Evolutionary conservation across 2,888 invertebrate species (phyloP).

Genomic region (Hydropsyche betteni): DNA sequence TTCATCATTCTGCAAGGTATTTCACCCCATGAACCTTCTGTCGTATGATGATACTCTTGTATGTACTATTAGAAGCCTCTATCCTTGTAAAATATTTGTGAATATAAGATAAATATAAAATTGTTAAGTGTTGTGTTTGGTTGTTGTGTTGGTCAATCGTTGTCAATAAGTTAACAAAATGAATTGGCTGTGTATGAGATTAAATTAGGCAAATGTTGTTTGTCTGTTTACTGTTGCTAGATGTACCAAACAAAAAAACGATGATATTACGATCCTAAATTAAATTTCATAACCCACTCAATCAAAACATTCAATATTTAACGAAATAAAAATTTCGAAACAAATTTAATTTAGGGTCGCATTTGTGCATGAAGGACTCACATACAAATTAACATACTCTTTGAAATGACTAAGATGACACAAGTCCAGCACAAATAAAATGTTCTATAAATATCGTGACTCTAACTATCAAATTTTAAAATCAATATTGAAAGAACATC

Average conservation of each 20-base stretch:
- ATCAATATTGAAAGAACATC: background rate
- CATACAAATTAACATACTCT: constrained; percentile 8
- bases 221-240: constrained; percentile 34
- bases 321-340: background rate
- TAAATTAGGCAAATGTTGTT: constrained; percentile 30
- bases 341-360: constrained; percentile 12
- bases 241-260: constrained; percentile 12
- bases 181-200: constrained; percentile 32
- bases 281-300: background rate
- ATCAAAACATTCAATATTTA: constrained; percentile 1
- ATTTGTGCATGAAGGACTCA: constrained; percentile 29
- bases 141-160: constrained; percentile 7
- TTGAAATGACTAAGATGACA: constrained; percentile 14
- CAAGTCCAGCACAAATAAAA: constrained; percentile 16
- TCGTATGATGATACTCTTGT: constrained; percentile 14
- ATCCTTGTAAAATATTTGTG: constrained; percentile 30
- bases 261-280: constrained; percentile 12
- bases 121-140: constrained; percentile 34
- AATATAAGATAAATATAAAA: constrained; percentile 17
- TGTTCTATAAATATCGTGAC: background rate
- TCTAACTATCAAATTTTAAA: background rate
- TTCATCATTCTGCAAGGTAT: constrained; percentile 24
- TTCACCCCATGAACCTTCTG: constrained; percentile 12
- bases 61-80: constrained; percentile 37
- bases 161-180: constrained; percentile 16